Conservation (phyloP, 2,113 vertebrate species). For the Hemiprocne comata region DNA sequence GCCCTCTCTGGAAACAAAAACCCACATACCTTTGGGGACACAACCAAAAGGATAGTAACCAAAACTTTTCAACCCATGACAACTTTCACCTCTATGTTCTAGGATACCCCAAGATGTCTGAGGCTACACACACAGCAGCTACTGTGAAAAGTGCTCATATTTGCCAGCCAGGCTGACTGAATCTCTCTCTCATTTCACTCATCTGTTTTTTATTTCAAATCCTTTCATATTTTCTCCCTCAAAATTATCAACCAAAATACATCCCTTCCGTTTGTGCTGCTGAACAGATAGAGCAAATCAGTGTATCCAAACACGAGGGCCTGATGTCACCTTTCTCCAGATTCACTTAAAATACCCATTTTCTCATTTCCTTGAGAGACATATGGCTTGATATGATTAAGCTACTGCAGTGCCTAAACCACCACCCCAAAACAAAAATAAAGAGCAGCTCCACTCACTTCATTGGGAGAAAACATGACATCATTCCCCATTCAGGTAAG, state of each 20-base stretch:
- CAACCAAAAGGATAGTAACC: neutral
- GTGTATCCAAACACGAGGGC: neutral
- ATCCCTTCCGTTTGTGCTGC: neutral
- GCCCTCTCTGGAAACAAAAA: constrained; percentile 14
- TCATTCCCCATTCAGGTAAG: constrained; percentile 29
- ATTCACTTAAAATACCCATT: neutral
- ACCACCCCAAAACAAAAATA: constrained; percentile 6
- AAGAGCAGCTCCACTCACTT: neutral
- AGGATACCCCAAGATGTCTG: neutral
- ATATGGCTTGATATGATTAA: neutral
- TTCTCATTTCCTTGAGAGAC: neutral
- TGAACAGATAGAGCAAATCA: neutral
- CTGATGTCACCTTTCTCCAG: constrained; percentile 13
- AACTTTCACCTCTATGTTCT: neutral
- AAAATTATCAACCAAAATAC: neutral
- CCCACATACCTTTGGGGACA: rapidly evolving
- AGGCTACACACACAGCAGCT: neutral
- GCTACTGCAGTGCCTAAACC: neutral
- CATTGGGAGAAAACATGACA: constrained; percentile 30
- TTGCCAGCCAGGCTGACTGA: neutral
- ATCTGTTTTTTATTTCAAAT: neutral
- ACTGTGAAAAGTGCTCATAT: neutral
- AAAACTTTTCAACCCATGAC: neutral
- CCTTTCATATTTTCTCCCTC: neutral
- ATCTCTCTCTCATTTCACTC: neutral